Conservation (phyloP, 1,140 invertebrate species). For the Atopsyche davidsoni region DNA sequence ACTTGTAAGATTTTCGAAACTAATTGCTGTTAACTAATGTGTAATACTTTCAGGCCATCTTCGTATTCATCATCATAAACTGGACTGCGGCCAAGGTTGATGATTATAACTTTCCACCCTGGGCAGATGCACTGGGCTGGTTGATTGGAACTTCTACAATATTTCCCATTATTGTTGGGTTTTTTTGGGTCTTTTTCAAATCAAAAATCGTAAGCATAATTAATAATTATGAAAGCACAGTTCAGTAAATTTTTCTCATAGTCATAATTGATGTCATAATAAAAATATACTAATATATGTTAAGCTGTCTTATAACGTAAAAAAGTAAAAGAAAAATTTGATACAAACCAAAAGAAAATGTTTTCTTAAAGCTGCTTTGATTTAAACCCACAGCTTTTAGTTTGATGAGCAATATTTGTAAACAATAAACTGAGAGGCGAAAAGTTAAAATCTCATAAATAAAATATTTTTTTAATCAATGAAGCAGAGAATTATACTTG, state of each 20-base stretch:
- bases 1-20: slow-evolving; percentile 33
- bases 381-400: neutral
- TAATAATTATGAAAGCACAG: slow-evolving; percentile 6
- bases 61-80: slow-evolving; percentile 62
- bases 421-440: neutral
- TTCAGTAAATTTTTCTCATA: slow-evolving; percentile 4
- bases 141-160: slow-evolving; percentile 61
- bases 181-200: slow-evolving; percentile 43
- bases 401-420: neutral
- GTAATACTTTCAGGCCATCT: slow-evolving; percentile 29
- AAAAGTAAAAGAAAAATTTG: too few relatives aligned
- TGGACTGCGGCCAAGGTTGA: slow-evolving; percentile 55
- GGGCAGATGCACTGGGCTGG: slow-evolving; percentile 64
- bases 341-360: too few relatives aligned
- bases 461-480: slow-evolving; percentile 4
- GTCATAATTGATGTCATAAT: too few relatives aligned
- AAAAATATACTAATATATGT: too few relatives aligned
- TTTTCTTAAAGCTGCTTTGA: neutral
- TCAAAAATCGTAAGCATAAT: slow-evolving; percentile 45
- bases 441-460: neutral
- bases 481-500: neutral
- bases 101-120: slow-evolving; percentile 57
- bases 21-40: slow-evolving; percentile 5
- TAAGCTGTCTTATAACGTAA: too few relatives aligned
- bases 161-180: slow-evolving; percentile 54